A percentile compares a stretch with the other conserved stretches of the same genome.
Conservation (phyloP, 2,113 vertebrate species). For the Arvicanthis niloticus region DNA sequence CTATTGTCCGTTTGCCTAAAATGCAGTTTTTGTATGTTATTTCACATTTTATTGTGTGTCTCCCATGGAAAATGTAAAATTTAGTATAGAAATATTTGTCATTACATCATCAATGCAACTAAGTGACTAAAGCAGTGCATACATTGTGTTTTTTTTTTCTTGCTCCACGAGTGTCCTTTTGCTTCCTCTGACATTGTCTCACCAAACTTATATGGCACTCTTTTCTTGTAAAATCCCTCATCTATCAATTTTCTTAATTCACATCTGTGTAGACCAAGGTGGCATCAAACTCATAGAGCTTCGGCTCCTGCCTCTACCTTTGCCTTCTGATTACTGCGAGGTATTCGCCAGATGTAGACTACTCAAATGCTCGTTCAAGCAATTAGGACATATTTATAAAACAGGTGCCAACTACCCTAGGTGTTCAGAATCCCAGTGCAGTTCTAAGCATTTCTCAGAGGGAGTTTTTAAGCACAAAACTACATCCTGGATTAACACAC, state of each 20-base stretch:
- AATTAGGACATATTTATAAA: not conserved
- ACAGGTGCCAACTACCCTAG: not conserved
- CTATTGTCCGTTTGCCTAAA: not conserved
- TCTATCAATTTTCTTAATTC: not conserved
- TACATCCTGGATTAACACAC: not conserved
- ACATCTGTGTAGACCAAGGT: not conserved
- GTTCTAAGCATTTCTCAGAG: too few relatives aligned
- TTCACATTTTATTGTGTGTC: not conserved
- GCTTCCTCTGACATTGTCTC: not conserved
- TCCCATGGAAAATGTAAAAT: not conserved
- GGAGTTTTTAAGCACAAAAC: not conserved
- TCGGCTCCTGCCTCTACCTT: not conserved
- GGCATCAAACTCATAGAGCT: not conserved
- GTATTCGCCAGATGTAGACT: not conserved
- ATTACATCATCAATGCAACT: not conserved
- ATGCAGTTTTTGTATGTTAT: not conserved
- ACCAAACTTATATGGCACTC: not conserved
- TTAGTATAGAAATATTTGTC: not conserved
- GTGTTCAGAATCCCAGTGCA: not conserved
- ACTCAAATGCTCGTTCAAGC: not conserved
- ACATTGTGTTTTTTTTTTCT: not conserved
- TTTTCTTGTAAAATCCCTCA: not conserved
- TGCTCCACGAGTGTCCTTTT: not conserved
- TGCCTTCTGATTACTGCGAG: not conserved
- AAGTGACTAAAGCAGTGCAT: not conserved